Base-by-base conservation (phyloP, 2,888 invertebrate genomes). In the Epinotia brunnichana region DNA sequence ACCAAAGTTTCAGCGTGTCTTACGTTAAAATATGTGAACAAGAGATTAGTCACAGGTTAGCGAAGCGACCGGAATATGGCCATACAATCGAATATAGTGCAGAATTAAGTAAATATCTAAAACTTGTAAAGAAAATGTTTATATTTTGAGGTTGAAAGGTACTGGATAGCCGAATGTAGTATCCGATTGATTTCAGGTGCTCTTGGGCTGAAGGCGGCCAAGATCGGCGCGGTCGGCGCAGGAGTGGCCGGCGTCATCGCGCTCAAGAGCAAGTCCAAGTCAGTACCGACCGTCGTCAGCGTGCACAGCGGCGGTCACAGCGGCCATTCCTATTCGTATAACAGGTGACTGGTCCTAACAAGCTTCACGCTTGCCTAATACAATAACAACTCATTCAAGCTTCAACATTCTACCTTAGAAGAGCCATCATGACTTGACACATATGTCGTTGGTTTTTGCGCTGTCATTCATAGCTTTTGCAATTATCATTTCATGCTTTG, bases 171-270 rank as follows among this genome's bases (percentile, higher is more conserved):
- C 19, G 15, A 57, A 29, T 44, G 24, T 24, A 21, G 17, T 17
- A 0, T 67, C 21, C 17, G 35, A 13, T 53, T 35, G 3, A 0
- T 64, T 64, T 3, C 62, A 73, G 73, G 73, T 17, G 73, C 73
- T 69, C 80, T 90, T 69, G 92, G 92, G 68, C 77, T 93, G 76
- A 92, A 91, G 79, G 92, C 89, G 74, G 91, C 85, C 29, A 92
- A 93, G 81, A 85, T 89, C 19, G 92, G 89, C 68, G 90, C 88
- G 1, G 88, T 87, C 2, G 87, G 87, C 66, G 87, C 86, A 3
- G 91, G 87, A 68, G 85, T 89, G 1, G 89, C 81, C 7, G 91
- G 90, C 48, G 91, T 89, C 0, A 76, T 90, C 57, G 92, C 91
- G 1, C 85, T 89, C 9, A 92, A 92, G 80, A 79, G 81, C 59